A percentile compares a stretch with the other conserved stretches of the same genome.
Conservation (phyloP, 2,113 vertebrate genomes). For the Raja brachyura region DNA sequence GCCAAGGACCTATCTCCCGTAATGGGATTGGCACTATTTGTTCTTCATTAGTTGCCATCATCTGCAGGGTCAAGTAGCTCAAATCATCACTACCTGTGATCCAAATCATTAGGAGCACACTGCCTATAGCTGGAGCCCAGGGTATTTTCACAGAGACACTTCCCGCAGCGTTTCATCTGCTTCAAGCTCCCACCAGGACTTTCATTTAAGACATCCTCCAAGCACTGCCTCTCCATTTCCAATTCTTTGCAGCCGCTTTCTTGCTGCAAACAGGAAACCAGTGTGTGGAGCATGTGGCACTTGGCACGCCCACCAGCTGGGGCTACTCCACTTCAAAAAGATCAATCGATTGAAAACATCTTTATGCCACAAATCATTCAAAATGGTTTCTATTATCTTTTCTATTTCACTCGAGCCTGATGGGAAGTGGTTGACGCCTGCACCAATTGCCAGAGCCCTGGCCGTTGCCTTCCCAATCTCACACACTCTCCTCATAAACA, state of each 20-base stretch:
- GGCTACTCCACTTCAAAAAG: constrained; percentile 27
- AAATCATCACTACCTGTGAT: not conserved
- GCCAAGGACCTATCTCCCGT: not conserved
- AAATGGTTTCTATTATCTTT: constrained; percentile 35
- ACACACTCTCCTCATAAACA: constrained; percentile 21
- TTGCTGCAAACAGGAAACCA: not conserved
- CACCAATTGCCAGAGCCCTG: not conserved
- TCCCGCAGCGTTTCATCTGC: not conserved
- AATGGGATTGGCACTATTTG: not conserved
- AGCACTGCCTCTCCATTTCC: not conserved
- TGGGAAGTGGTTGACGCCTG: not conserved
- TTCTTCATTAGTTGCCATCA: not conserved
- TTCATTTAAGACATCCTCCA: not conserved
- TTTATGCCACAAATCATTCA: not conserved
- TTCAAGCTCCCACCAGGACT: not conserved
- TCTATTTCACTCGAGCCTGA: not conserved
- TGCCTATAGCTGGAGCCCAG: not conserved
- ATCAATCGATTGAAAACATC: constrained; percentile 37
- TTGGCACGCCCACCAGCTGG: not conserved
- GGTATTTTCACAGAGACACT: not conserved
- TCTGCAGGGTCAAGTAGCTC: not conserved
- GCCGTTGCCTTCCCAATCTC: not conserved
- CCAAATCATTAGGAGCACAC: not conserved
- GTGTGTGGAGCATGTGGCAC: not conserved
- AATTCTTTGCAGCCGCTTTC: not conserved